phyloP scores from a whole-genome alignment of 2,888 invertebrate species.

The Eupithecia centaureata region DNA sequence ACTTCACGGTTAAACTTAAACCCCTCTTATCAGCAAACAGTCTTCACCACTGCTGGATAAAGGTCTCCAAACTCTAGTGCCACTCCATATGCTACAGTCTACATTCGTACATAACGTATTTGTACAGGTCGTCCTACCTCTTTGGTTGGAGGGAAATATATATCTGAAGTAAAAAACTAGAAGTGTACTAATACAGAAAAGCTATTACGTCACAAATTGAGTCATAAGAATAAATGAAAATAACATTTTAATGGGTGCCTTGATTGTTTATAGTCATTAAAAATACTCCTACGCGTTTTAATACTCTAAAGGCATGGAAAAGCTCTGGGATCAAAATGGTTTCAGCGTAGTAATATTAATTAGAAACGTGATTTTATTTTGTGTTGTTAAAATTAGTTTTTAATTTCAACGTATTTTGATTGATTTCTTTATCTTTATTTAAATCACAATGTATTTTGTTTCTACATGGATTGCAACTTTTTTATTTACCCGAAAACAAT shows the following conservation, averaged over 20 bases:
- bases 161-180: not conserved
- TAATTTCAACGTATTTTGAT: not conserved
- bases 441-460: too few relatives aligned
- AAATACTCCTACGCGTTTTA: conserved; percentile 1
- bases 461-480: too few relatives aligned
- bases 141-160: too few relatives aligned
- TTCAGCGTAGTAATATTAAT: not conserved
- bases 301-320: not conserved
- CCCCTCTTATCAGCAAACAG: too few relatives aligned
- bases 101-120: too few relatives aligned
- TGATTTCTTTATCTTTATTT: not conserved
- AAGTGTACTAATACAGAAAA: not conserved
- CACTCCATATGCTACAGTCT: too few relatives aligned
- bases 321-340: not conserved
- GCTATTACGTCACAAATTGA: not conserved
- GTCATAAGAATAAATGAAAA: not conserved
- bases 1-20: not conserved
- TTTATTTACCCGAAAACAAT: too few relatives aligned
- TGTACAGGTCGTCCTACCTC: too few relatives aligned
- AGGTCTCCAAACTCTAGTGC: too few relatives aligned
- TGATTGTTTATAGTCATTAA: conserved; percentile 12
- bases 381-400: not conserved
- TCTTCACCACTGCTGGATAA: too few relatives aligned
- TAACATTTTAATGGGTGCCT: not conserved
- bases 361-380: not conserved